These are phyloP conservation scores for Aeoliscus strigatus DNA, from an alignment of 2,797 vertebrate genomes.

Conservation along the genomic window DNA sequence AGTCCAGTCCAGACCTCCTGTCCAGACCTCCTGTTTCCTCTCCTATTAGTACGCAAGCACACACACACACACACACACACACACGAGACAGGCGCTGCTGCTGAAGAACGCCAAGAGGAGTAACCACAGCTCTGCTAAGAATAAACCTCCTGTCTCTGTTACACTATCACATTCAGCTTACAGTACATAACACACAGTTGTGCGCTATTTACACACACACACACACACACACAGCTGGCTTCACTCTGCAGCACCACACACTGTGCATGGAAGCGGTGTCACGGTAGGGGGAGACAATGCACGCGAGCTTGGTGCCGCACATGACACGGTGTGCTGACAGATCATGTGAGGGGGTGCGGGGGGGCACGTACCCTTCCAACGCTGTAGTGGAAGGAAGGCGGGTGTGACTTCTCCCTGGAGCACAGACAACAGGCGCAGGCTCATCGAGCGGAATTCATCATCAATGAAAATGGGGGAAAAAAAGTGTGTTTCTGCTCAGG, in stretches of 20 bases:
- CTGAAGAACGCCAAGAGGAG: conserved; percentile 43
- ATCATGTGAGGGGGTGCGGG: conserved; percentile 21
- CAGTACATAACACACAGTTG: conserved; percentile 48
- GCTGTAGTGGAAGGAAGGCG: conserved; percentile 39
- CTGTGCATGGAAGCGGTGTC: conserved; percentile 41
- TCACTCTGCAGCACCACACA: conserved; percentile 26
- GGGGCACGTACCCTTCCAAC: conserved; percentile 14
- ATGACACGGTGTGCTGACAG: conserved; percentile 37
- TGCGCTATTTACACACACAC: too few relatives aligned
- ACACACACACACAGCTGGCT: conserved; percentile 36
- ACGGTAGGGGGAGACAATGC: conserved; percentile 26
- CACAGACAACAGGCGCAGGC: conserved; percentile 25
- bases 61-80: conserved; percentile 26
- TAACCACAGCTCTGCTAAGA: conserved; percentile 53
- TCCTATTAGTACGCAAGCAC: too few relatives aligned
- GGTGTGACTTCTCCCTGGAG: conserved; percentile 24
- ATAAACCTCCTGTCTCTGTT: conserved; percentile 51
- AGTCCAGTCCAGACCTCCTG: too few relatives aligned
- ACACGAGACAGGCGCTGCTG: conserved; percentile 31
- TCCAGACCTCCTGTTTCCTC: too few relatives aligned
- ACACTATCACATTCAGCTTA: conserved; percentile 59
- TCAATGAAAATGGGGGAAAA: conserved; percentile 4
- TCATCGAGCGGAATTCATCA: conserved; percentile 20
- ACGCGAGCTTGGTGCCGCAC: conserved; percentile 29
- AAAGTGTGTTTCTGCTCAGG: too few relatives aligned